These are phyloP conservation scores for Hycleus phaleratus DNA, from an alignment of 1,140 invertebrate species.

Conservation along the genomic window DNA sequence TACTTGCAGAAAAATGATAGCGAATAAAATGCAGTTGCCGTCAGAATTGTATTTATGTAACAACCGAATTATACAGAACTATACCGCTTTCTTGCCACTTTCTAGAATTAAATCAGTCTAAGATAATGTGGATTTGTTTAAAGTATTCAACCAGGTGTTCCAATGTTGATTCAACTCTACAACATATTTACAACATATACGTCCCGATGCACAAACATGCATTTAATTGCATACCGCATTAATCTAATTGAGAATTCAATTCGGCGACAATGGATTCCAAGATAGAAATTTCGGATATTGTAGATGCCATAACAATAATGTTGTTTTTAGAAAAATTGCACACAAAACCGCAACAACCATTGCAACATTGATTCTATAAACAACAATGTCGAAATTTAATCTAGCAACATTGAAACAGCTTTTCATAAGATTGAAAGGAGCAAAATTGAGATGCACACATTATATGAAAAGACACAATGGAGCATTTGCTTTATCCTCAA, in stretches of 20 bases:
- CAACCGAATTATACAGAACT: not conserved
- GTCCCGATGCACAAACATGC: constrained; percentile 1
- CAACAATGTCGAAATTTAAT: constrained; percentile 15
- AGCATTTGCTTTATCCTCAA: constrained; percentile 7
- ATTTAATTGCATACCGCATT: constrained; percentile 13
- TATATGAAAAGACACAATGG: not conserved
- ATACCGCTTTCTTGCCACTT: not conserved
- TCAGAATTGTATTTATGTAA: not conserved
- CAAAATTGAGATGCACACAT: too few species aligned
- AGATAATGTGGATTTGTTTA: constrained; percentile 2
- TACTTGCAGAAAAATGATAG: constrained; percentile 4
- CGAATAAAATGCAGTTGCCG: constrained; percentile 2
- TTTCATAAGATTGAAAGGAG: constrained; percentile 2
- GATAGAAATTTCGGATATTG: not conserved
- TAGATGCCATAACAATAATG: not conserved
- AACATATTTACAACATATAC: too few species aligned
- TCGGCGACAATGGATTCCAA: constrained; percentile 5
- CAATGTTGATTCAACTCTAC: not conserved
- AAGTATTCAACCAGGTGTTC: not conserved
- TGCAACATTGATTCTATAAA: constrained; percentile 4
- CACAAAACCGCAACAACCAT: not conserved
- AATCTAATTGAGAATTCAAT: not conserved
- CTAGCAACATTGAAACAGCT: constrained; percentile 10
- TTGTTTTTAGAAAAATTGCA: constrained; percentile 5
- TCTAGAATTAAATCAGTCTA: not conserved